These are phyloP conservation scores for Orientallactaga sibirica DNA, from an alignment of 2,797 vertebrate genomes.

Conservation along the genomic window DNA sequence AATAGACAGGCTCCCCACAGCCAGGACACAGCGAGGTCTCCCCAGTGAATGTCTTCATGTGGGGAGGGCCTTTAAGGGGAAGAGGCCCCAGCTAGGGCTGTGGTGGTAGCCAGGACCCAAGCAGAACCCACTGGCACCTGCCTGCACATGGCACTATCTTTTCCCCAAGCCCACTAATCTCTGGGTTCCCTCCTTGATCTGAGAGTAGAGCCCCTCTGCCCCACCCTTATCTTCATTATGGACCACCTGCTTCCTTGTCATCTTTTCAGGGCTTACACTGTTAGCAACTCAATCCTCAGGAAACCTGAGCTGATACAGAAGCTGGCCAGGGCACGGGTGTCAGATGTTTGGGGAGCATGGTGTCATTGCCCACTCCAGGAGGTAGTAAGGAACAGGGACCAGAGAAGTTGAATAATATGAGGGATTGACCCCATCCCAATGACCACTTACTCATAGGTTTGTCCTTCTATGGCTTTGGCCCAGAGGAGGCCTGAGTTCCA, in stretches of 20 bases:
- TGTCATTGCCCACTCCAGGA: conserved; percentile 64
- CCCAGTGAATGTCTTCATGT: conserved; percentile 85
- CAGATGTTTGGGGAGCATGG: conserved; percentile 73
- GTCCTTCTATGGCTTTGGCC: not conserved
- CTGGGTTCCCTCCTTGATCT: not conserved
- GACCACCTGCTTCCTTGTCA: conserved; percentile 6
- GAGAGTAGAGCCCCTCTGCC: not conserved
- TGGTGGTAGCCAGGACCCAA: conserved; percentile 14
- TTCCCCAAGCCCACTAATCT: not conserved
- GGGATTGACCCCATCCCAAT: not conserved
- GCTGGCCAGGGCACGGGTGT: conserved; percentile 77
- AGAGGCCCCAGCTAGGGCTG: conserved; percentile 63
- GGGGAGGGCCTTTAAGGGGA: conserved; percentile 68
- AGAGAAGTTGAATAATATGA: conserved; percentile 18
- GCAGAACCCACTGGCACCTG: not conserved
- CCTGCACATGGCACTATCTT: not conserved
- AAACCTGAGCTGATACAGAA: conserved; percentile 75
- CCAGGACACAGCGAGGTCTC: conserved; percentile 91
- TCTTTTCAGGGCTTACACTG: conserved; percentile 13
- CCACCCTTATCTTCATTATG: not conserved
- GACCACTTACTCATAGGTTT: not conserved
- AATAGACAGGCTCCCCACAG: conserved; percentile 92
- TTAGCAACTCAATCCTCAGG: conserved; percentile 79
- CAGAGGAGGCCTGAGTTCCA: not conserved
- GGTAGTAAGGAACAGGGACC: not conserved